phyloP scores from a whole-genome alignment of 2,888 invertebrate genomes.

The Iselma pallidipennis region DNA sequence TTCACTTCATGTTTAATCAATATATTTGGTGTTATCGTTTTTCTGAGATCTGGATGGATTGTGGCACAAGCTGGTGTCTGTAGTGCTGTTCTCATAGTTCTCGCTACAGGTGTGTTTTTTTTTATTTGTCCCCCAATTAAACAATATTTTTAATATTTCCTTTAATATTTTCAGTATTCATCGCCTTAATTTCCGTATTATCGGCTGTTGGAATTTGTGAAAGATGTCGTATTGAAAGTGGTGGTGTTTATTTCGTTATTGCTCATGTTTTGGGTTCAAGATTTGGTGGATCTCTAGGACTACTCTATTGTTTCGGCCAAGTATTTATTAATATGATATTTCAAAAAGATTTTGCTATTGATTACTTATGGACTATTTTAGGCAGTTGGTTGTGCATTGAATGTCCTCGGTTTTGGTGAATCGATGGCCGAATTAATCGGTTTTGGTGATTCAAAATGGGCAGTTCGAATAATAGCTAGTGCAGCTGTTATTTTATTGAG shows the following conservation, averaged over 20 bases:
- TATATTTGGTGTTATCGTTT: conserved; percentile 97
- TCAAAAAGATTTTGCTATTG: conserved; percentile 12
- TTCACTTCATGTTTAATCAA: conserved; percentile 97
- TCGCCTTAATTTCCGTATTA: conserved; percentile 88
- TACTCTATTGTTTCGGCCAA: conserved; percentile 96
- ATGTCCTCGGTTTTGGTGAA: conserved; percentile 96
- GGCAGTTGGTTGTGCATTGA: conserved; percentile 95
- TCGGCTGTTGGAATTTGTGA: conserved; percentile 97
- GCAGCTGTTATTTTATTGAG: conserved; percentile 84
- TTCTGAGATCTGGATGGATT: conserved; percentile 96
- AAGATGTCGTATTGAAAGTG: conserved; percentile 91
- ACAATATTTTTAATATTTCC: conserved; percentile 8
- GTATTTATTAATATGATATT: conserved; percentile 56
- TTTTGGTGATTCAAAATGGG: conserved; percentile 72
- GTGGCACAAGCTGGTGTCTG: conserved; percentile 88
- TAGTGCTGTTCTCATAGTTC: conserved; percentile 77
- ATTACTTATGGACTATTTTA: conserved; percentile 54
- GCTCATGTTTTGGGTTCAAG: conserved; percentile 93
- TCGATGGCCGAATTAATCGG: conserved; percentile 87
- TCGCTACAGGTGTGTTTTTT: conserved; percentile 69
- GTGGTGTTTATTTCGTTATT: conserved; percentile 95
- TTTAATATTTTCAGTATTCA: conserved; percentile 67
- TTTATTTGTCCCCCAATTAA: neutral
- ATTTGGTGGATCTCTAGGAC: conserved; percentile 89
- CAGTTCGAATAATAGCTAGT: conserved; percentile 84